Base-by-base conservation (phyloP, 1,140 invertebrate species). In the Drosophila nasuta region DNA sequence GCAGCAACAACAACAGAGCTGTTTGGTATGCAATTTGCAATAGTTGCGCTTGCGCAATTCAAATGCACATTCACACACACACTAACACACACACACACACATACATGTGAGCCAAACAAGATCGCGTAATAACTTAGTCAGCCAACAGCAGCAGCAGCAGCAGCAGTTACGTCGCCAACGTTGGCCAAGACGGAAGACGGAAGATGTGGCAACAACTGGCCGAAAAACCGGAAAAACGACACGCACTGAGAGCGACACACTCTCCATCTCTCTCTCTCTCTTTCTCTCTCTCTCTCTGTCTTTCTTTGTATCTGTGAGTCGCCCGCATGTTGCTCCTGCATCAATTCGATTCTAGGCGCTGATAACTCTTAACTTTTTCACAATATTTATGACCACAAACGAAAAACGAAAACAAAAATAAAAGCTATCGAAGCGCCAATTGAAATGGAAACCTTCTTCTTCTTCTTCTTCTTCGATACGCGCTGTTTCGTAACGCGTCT, bases 11-110 rank as follows among this genome's bases (percentile, higher is more conserved):
- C 68, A 52, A 54, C 73, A 48, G 77, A 68, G 67, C 79, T 76
- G 67, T 72, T 82, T 79, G 82, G 83, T 82, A 88, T 87, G 80
- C 83, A 87, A 87, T 87, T 87, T 87, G 83, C 83, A 87, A 87
- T 88, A 87, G 83, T 83, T 87, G 83, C 83, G 80, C 83, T 87
- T 87, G 83, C 83, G 83, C 83, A 87, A 87, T 87, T 88, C 83
- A 87, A 88, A 87, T 88, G 83, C 79, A 77, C 67, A 86, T 65
- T 62, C 63, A 79, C 62, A 72, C 62, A 78, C 62, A 51, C 46
- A 46, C 33, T 25, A 25, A 52, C 30, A 57, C 15, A 71, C 56
- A 66, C 30, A 75, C 51, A 63, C 20, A 68, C 25, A 68, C 48
- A 76, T 35, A 65, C 52, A 76, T 60, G 68, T 67, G 73, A 48